Evolutionary conservation across 2,113 vertebrate genomes (phyloP).

Genomic region (cat (Felis catus)): F.catus_Fca126_mat1.0 CM031428.1:976001-976500

Average conservation of each 20-base stretch:
- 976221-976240: background rate
- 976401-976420: background rate
- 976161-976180: background rate
- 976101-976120: background rate
- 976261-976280: background rate
- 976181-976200: background rate
- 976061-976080: background rate
- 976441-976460: background rate
- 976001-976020: too few relatives aligned
- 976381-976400: background rate
- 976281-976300: constrained; percentile 27
- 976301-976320: background rate
- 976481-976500: background rate
- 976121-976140: constrained; percentile 35
- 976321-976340: background rate
- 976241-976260: background rate
- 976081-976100: constrained; percentile 23
- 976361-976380: background rate
- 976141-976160: background rate
- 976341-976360: background rate
- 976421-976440: background rate
- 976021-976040: too few relatives aligned
- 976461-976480: background rate
- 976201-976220: background rate
- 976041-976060: too few relatives aligned